Conservation (phyloP, 2,797 vertebrate genomes). For the Pagetopsis macropterus region DNA sequence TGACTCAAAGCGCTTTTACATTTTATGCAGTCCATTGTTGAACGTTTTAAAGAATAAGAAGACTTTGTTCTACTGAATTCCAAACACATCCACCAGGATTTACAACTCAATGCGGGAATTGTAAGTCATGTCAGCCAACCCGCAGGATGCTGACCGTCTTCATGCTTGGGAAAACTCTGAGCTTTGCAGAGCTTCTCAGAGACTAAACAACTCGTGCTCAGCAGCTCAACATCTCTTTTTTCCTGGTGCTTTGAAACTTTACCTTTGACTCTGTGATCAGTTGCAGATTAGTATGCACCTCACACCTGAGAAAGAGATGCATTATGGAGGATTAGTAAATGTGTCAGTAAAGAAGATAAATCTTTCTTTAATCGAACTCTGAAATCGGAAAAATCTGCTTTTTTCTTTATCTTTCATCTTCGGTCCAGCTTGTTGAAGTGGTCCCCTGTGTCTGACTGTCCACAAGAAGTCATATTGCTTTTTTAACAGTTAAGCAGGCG, state of each 20-base stretch:
- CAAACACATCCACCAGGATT: slow-evolving; percentile 24
- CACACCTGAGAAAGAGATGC: slow-evolving; percentile 2
- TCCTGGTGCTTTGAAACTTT: background rate
- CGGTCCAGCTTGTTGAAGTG: slow-evolving; percentile 21
- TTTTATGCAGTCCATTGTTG: slow-evolving; percentile 21
- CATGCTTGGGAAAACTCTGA: slow-evolving; percentile 38
- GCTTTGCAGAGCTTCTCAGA: slow-evolving; percentile 25
- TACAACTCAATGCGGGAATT: slow-evolving; percentile 17
- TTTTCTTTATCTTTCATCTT: background rate
- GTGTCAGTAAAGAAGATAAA: slow-evolving; percentile 11
- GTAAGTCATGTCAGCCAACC: slow-evolving; percentile 29
- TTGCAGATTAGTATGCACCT: slow-evolving; percentile 1
- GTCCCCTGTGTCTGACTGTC: slow-evolving; percentile 39
- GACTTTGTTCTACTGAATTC: slow-evolving; percentile 20
- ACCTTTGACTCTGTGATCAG: slow-evolving; percentile 1
- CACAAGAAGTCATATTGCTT: slow-evolving; percentile 49
- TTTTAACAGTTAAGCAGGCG: slow-evolving; percentile 46
- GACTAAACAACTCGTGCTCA: slow-evolving; percentile 17
- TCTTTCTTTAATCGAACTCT: slow-evolving; percentile 23
- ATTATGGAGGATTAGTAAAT: slow-evolving; percentile 17
- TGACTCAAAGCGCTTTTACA: background rate
- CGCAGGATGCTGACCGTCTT: slow-evolving; percentile 15
- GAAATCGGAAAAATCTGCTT: background rate
- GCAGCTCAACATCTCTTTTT: slow-evolving; percentile 16
- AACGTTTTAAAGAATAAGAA: slow-evolving; percentile 11